Conservation (phyloP, 2,888 invertebrate genomes). For the Lasioglossum zephyrum region DNA sequence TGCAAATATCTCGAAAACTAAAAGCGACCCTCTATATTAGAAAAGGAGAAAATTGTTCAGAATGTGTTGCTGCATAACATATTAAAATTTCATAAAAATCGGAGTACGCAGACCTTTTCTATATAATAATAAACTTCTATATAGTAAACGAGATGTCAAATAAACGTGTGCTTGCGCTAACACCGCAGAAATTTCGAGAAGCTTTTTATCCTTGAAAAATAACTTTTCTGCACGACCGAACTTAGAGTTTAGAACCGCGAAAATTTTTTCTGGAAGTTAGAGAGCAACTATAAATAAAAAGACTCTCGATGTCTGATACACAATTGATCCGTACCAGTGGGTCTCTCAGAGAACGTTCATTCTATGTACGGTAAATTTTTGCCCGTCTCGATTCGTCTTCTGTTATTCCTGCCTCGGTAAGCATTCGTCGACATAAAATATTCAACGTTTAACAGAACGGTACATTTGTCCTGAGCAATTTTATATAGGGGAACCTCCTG, state of each 20-base stretch:
- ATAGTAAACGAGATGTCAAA: not conserved
- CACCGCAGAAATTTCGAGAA: not conserved
- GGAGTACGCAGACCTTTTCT: no score
- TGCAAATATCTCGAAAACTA: no score
- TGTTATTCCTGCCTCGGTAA: not conserved
- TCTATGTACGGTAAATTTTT: not conserved
- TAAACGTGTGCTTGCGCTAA: not conserved
- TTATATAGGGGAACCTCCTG: not conserved
- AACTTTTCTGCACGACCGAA: not conserved
- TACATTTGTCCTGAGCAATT: not conserved
- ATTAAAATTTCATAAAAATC: no score
- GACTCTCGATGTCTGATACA: not conserved
- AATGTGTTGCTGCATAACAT: no score
- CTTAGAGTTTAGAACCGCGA: not conserved
- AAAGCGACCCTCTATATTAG: no score
- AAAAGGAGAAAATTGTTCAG: no score
- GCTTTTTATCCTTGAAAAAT: not conserved
- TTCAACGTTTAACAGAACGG: slow-evolving; percentile 1
- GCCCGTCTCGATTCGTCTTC: not conserved
- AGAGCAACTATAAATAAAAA: not conserved
- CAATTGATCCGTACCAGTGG: not conserved
- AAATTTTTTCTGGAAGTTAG: not conserved
- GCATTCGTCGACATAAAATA: slow-evolving; percentile 5
- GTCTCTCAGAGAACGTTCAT: not conserved
- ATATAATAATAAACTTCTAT: no score